Percentiles rank a stretch among this genome's conserved stretches.
Conservation (phyloP, 2,888 invertebrate species). For the Tridacna crocea region DNA sequence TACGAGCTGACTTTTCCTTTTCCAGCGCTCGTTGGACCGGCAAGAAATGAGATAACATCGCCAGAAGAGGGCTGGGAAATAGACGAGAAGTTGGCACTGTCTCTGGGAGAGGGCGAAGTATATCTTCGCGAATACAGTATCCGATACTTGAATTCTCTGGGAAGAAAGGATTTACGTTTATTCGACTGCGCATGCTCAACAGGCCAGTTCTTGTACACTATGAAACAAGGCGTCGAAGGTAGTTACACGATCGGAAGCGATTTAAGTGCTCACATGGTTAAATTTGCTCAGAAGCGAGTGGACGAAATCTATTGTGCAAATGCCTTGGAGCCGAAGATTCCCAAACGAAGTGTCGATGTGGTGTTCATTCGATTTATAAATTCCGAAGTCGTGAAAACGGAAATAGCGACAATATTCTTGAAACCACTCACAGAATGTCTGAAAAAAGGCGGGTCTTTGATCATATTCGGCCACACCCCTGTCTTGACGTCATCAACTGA, state of each 20-base stretch:
- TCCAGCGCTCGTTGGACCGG: slow-evolving; percentile 58
- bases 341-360: slow-evolving; percentile 61
- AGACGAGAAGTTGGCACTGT: slow-evolving; percentile 63
- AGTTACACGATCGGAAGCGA: slow-evolving; percentile 68
- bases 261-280: slow-evolving; percentile 67
- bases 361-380: slow-evolving; percentile 69
- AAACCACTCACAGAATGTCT: slow-evolving; percentile 60
- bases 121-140: slow-evolving; percentile 64
- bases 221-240: slow-evolving; percentile 63
- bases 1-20: slow-evolving; percentile 66
- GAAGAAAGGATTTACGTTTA: slow-evolving; percentile 54
- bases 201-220: slow-evolving; percentile 69
- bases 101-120: slow-evolving; percentile 63
- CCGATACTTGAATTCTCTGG: slow-evolving; percentile 61
- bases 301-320: slow-evolving; percentile 69
- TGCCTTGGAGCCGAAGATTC: slow-evolving; percentile 66
- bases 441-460: slow-evolving; percentile 65
- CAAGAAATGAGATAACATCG: slow-evolving; percentile 64
- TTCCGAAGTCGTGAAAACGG: slow-evolving; percentile 69
- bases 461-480: slow-evolving; percentile 72
- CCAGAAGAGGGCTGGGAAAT: slow-evolving; percentile 69
- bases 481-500: slow-evolving; percentile 68
- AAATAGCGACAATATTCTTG: slow-evolving; percentile 58
- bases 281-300: slow-evolving; percentile 65
- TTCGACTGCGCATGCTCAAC: slow-evolving; percentile 72